phyloP scores from a whole-genome alignment of 1,140 invertebrate species.

The Mycetomoellerius zeteki region DNA sequence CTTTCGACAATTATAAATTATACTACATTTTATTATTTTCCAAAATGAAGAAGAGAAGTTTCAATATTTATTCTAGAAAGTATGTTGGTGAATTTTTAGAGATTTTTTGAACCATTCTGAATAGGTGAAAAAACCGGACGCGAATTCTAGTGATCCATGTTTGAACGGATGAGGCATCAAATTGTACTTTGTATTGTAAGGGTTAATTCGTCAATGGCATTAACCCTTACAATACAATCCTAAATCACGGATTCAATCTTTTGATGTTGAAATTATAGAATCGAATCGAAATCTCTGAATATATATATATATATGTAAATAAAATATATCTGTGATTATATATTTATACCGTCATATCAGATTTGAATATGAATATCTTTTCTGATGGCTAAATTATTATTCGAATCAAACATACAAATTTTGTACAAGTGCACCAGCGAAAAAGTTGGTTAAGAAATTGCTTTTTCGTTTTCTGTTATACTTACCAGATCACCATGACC shows the following conservation, averaged over 20 bases:
- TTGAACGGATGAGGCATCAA: too few relatives aligned
- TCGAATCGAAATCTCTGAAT: background rate
- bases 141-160: too few relatives aligned
- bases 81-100: too few relatives aligned
- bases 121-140: too few relatives aligned
- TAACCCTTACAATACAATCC: too few relatives aligned
- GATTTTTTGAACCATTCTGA: too few relatives aligned
- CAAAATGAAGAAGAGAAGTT: too few relatives aligned
- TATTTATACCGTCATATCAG: background rate
- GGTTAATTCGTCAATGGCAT: background rate
- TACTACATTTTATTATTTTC: too few relatives aligned
- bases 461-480: background rate
- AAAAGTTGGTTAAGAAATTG: background rate
- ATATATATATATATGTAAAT: background rate
- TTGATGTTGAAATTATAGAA: background rate
- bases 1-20: too few relatives aligned
- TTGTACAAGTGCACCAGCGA: background rate
- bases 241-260: background rate
- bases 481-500: slow-evolving; percentile 10
- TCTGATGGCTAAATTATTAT: background rate
- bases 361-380: background rate
- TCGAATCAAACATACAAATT: background rate
- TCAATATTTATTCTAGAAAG: too few relatives aligned
- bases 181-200: too few relatives aligned
- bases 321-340: background rate